A percentile compares a stretch with the other conserved stretches of the same genome.
These are phyloP conservation scores for Leptobrachium ailaonicum DNA, from an alignment of 2,113 vertebrate genomes.

Conservation along the genomic window DNA sequence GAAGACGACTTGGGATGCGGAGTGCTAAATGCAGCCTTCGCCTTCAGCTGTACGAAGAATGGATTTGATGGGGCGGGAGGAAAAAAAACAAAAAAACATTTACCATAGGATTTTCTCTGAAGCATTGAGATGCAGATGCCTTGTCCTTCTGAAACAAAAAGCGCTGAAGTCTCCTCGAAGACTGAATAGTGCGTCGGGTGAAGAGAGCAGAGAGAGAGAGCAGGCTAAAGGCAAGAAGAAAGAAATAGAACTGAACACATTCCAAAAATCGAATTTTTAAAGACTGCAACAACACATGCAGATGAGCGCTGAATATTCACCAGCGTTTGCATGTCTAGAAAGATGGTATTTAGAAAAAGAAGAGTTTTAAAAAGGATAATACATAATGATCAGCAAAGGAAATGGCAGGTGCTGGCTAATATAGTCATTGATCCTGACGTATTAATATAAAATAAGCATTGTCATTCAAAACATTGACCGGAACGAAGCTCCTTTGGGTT, in stretches of 20 bases:
- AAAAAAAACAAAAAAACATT: slow-evolving; percentile 49
- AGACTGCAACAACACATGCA: slow-evolving; percentile 57
- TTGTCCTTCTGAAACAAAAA: slow-evolving; percentile 37
- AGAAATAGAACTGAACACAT: slow-evolving; percentile 52
- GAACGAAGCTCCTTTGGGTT: no score
- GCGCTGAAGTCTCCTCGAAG: slow-evolving; percentile 41
- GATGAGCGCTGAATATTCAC: slow-evolving; percentile 65
- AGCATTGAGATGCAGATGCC: slow-evolving; percentile 48
- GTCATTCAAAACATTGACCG: no score
- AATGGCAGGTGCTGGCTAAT: slow-evolving; percentile 21
- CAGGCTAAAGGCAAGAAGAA: slow-evolving; percentile 4
- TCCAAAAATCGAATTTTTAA: slow-evolving; percentile 57
- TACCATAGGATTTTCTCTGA: slow-evolving; percentile 45
- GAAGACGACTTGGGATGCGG: slow-evolving; percentile 8
- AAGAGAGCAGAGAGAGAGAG: slow-evolving; percentile 33
- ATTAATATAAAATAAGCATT: no score
- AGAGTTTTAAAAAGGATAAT: background rate
- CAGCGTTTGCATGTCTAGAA: slow-evolving; percentile 13
- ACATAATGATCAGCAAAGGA: slow-evolving; percentile 23
- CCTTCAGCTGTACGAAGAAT: slow-evolving; percentile 53
- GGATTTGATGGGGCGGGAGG: slow-evolving; percentile 44
- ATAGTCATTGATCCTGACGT: background rate
- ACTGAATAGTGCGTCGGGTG: slow-evolving; percentile 34
- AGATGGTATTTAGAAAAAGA: slow-evolving; percentile 23
- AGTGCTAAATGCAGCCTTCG: slow-evolving; percentile 46